A percentile compares a stretch with the other conserved stretches of the same genome.
phyloP scores from a whole-genome alignment of 1,140 invertebrate species.

The Tetramorium parvispinum region DNA sequence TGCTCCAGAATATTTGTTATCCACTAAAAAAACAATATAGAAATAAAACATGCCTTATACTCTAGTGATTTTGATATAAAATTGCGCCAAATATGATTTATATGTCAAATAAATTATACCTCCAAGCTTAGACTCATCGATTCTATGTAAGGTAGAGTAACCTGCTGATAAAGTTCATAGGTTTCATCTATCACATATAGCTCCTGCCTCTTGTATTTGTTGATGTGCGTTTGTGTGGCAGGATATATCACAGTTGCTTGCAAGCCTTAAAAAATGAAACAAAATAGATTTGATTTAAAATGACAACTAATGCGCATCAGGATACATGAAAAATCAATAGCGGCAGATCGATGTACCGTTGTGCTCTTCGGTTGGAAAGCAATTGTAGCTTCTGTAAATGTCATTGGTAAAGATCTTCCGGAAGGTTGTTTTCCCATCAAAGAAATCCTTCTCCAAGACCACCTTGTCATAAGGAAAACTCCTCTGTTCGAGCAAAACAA shows the following conservation, averaged over 20 bases:
- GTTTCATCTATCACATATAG: conserved; percentile 94
- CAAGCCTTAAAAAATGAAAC: conserved; percentile 87
- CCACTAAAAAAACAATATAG: conserved; percentile 89
- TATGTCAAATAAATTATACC: conserved; percentile 84
- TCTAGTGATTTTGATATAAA: neutral
- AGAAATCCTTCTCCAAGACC: conserved; percentile 86
- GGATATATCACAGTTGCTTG: conserved; percentile 96
- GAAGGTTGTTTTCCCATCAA: conserved; percentile 87
- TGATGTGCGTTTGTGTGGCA: conserved; percentile 95
- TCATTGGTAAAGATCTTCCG: conserved; percentile 92
- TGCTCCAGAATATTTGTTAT: conserved; percentile 98
- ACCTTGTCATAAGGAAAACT: conserved; percentile 90
- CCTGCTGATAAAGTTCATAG: conserved; percentile 91
- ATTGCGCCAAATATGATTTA: neutral
- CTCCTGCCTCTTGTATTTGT: conserved; percentile 92
- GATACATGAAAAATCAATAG: neutral
- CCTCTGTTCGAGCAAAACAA: conserved; percentile 94
- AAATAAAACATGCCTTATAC: conserved; percentile 10
- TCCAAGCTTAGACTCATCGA: conserved; percentile 91
- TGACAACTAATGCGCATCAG: conserved; percentile 5
- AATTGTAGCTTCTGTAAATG: conserved; percentile 94
- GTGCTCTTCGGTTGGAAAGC: conserved; percentile 87
- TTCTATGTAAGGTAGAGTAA: conserved; percentile 92
- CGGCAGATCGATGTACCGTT: conserved; percentile 87
- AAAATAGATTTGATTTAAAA: neutral